A percentile compares a stretch with the other conserved stretches of the same genome.
These are phyloP conservation scores for Channa striata DNA, from an alignment of 2,797 vertebrate species.

Conservation along the genomic window DNA sequence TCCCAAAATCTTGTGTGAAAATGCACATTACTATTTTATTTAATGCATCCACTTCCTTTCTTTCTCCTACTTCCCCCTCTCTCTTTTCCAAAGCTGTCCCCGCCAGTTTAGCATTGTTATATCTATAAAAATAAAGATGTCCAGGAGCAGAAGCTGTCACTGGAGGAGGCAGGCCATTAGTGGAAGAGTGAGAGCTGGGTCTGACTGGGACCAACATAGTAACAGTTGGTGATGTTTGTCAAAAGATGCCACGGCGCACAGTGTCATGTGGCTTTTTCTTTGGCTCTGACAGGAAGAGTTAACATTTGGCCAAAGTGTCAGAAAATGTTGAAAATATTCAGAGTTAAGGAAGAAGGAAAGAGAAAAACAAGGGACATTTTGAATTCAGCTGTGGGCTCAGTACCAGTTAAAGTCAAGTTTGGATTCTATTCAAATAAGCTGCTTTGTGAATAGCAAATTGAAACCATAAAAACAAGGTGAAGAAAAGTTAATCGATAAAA, in stretches of 20 bases:
- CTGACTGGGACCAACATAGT: conserved; percentile 1
- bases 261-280: background rate
- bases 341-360: background rate
- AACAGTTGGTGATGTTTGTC: conserved; percentile 27
- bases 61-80: background rate
- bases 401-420: background rate
- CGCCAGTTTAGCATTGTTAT: background rate
- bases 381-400: background rate
- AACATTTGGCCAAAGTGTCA: conserved; percentile 19
- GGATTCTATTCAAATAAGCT: no score
- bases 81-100: background rate
- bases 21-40: background rate
- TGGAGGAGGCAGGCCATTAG: conserved; percentile 14
- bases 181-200: conserved; percentile 16
- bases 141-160: conserved; percentile 27
- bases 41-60: background rate
- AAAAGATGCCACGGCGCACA: conserved; percentile 2
- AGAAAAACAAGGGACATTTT: background rate
- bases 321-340: conserved; percentile 1
- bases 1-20: background rate
- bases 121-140: background rate
- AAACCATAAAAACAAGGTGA: background rate
- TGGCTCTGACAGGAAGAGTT: background rate
- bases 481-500: no score
- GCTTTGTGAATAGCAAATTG: background rate